Evolutionary conservation across 2,113 vertebrate species (phyloP), one percentile per base, ranked within the genome.

Genomic region (Cheilinus undulatus): DNA sequence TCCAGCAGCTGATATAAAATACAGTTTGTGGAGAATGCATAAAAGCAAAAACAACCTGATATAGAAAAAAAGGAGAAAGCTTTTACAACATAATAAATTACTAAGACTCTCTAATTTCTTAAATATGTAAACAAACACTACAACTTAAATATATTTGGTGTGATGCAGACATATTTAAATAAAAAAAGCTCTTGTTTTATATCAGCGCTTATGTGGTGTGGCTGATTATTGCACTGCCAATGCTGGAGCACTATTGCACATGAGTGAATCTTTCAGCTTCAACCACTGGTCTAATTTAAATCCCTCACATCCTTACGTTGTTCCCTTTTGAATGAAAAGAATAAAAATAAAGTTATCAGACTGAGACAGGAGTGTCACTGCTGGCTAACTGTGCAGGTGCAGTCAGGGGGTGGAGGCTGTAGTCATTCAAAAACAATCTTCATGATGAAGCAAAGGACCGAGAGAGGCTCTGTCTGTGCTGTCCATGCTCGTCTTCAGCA

Each of bases 91-190:
- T 17, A 14, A 19, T 42, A 17, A 42, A 42, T 17, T 4, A 45
- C 42, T 45, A 6, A 45, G 19, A 45, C 19, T 45, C 19, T 17
- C 15, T 42, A 42, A 19, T 42, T 45, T 56, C 46, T 79, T 82
- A 87, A 89, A 92, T 88, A 92, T 76, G 84, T 84, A 75, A 83
- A 76, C 43, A 72, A 78, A 86, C 66, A 83, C 75, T 88, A 82
- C 50, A 91, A 89, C 80, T 87, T 84, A 89, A 92, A 89, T 86
- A 89, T 90, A 88, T 93, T 92, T 94, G 91, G 90, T 93, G 87
- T 83, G 58, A 60, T 72, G 71, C 64, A 69, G 70, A 85, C 54
- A 66, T 61, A 19, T 17, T 42, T 19, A 74, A 83, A 90, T 70
- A 82, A 61, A 82, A 61, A 88, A 78, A 89, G 68, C 69, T 82